These are phyloP conservation scores for Carassius carassius DNA, from an alignment of 2,113 vertebrate genomes.

Conservation along the genomic window DNA sequence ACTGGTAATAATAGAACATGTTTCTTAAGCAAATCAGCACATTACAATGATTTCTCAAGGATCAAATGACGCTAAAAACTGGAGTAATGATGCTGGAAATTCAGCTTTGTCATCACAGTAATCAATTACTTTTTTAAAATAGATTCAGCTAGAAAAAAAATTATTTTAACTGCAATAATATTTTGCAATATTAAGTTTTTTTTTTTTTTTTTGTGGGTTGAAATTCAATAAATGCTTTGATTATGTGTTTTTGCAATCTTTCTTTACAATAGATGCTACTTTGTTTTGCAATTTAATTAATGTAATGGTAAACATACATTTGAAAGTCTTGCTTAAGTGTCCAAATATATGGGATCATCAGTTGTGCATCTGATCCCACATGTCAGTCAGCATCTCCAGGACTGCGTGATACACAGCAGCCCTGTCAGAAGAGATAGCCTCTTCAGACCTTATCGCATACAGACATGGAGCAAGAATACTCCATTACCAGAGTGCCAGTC, in stretches of 20 bases:
- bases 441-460: conserved; percentile 12
- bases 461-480: conserved; percentile 37
- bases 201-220: no score
- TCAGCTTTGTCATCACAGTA: neutral
- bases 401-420: conserved; percentile 1
- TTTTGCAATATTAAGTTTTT: no score
- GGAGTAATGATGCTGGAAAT: neutral
- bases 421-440: conserved; percentile 15
- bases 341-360: neutral
- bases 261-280: neutral
- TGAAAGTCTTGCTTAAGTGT: neutral
- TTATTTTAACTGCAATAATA: neutral
- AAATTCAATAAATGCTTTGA: neutral
- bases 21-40: no score
- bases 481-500: conserved; percentile 53
- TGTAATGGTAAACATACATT: neutral
- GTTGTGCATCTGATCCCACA: neutral
- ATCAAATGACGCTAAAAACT: neutral
- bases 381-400: conserved; percentile 2
- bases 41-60: no score
- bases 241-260: neutral
- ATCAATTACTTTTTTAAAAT: neutral
- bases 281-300: neutral
- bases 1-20: no score
- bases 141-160: neutral